These are phyloP conservation scores for Myocastor coypus DNA, from an alignment of 2,113 vertebrate species.

Conservation along the genomic window DNA sequence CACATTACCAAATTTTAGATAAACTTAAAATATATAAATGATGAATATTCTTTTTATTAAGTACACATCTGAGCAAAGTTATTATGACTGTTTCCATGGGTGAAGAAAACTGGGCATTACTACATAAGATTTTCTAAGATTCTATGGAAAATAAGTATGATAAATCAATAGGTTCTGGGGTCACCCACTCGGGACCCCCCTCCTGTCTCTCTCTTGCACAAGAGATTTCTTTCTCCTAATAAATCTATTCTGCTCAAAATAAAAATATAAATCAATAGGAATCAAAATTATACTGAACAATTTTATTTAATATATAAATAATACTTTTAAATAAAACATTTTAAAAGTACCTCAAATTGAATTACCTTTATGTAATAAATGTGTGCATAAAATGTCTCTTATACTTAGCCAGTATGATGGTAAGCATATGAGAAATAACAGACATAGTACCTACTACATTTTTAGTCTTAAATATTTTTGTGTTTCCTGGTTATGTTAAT, in stretches of 20 bases:
- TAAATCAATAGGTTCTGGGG: neutral
- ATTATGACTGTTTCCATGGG: neutral
- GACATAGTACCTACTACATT: neutral
- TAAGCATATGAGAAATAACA: neutral
- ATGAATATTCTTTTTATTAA: neutral
- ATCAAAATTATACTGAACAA: neutral
- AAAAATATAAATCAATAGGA: neutral
- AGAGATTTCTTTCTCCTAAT: too few relatives aligned
- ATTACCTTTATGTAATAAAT: neutral
- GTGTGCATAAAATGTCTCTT: neutral
- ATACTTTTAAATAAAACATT: neutral
- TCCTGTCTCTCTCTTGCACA: too few relatives aligned
- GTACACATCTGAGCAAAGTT: neutral
- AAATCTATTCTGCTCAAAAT: too few relatives aligned
- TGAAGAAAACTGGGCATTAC: neutral
- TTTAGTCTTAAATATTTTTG: neutral
- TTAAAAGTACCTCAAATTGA: neutral
- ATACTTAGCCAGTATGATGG: neutral
- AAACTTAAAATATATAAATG: neutral
- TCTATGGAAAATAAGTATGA: neutral
- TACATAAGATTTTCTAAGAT: neutral
- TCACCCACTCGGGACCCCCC: too few relatives aligned
- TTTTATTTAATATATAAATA: slow-evolving; percentile 1
- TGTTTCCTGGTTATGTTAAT: neutral
- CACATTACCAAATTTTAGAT: neutral